A percentile compares a stretch with the other conserved stretches of the same genome.
phyloP scores from a whole-genome alignment of 1,140 invertebrate genomes.

The Penaeus indicus region DNA sequence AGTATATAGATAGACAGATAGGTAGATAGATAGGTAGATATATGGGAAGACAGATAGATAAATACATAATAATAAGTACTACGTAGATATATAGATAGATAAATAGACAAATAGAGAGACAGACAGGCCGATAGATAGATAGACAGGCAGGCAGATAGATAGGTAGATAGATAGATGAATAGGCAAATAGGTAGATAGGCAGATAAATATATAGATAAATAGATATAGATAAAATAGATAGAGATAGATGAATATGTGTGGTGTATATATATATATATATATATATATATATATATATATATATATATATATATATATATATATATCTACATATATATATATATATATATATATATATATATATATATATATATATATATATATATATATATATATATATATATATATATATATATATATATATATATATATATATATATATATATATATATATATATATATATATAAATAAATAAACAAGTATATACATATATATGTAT shows the following conservation, averaged over 20 bases:
- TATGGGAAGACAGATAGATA: not conserved
- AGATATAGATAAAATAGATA: not conserved
- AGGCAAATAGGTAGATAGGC: too few relatives aligned
- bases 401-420: not conserved
- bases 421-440: conserved; percentile 6
- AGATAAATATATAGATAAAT: not conserved
- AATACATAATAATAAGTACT: not conserved
- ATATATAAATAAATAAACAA: not conserved
- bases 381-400: conserved; percentile 15
- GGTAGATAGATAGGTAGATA: not conserved
- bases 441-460: not conserved
- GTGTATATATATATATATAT: not conserved
- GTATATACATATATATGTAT: conserved; percentile 1
- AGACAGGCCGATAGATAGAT: not conserved
- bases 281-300: conserved; percentile 19
- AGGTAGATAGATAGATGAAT: too few relatives aligned
- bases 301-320: conserved; percentile 10
- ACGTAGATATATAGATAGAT: not conserved
- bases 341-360: conserved; percentile 10
- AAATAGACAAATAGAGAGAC: too few relatives aligned
- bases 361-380: conserved; percentile 15
- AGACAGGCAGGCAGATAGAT: not conserved
- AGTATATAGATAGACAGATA: not conserved
- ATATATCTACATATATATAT: not conserved
- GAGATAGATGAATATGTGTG: not conserved